Conservation (phyloP, 2,888 invertebrate genomes). For the Tridacna crocea region DNA sequence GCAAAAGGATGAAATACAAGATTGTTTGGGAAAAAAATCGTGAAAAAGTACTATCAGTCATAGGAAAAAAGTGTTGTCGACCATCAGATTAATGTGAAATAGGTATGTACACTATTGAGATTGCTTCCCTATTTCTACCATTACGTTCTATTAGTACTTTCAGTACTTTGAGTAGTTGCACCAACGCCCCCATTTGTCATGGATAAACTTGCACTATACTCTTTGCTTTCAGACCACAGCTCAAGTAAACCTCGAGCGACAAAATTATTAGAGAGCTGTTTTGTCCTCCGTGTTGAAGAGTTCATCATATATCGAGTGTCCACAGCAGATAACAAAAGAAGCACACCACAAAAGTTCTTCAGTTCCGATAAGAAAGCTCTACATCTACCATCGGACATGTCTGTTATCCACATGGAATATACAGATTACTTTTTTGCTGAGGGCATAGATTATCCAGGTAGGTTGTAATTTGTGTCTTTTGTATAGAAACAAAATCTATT, state of each 20-base stretch:
- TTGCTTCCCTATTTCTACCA: too few species aligned
- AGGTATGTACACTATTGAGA: too few species aligned
- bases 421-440: slow-evolving; percentile 97
- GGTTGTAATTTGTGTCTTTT: too few species aligned
- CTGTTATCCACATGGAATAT: slow-evolving; percentile 97
- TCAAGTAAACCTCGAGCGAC: slow-evolving; percentile 62
- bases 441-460: slow-evolving; percentile 83
- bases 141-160: too few species aligned
- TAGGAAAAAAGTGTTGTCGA: too few species aligned
- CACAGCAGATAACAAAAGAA: slow-evolving; percentile 86
- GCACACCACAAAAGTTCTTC: slow-evolving; percentile 90
- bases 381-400: slow-evolving; percentile 94
- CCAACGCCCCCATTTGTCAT: not conserved
- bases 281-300: slow-evolving; percentile 95
- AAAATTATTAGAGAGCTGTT: slow-evolving; percentile 94
- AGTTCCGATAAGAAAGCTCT: slow-evolving; percentile 88
- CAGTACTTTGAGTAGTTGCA: too few species aligned
- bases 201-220: slow-evolving; percentile 15
- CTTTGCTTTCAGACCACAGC: slow-evolving; percentile 9
- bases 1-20: too few species aligned
- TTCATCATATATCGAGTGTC: slow-evolving; percentile 94
- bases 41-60: too few species aligned
- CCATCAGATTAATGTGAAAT: too few species aligned
- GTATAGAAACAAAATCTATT: not conserved
- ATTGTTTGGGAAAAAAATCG: too few species aligned